These are phyloP conservation scores for Nyctalus aviator DNA, from an alignment of 2,797 vertebrate species.

Conservation along the genomic window DNA sequence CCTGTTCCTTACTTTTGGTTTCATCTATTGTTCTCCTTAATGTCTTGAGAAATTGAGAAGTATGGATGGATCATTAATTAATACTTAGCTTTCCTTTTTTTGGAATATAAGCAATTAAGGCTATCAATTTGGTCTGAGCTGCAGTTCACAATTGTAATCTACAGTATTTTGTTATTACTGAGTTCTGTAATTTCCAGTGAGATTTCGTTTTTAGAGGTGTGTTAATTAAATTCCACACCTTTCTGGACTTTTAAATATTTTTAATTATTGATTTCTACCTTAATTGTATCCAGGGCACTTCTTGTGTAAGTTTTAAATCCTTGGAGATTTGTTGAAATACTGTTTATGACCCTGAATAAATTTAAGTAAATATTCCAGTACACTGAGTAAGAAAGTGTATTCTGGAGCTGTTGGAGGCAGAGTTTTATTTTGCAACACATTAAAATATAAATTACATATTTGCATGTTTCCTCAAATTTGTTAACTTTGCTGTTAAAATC, in stretches of 20 bases:
- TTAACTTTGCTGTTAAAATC: slow-evolving; percentile 33
- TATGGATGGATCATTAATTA: neutral
- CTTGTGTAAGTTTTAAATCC: slow-evolving; percentile 27
- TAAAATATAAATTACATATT: slow-evolving; percentile 42
- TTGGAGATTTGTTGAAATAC: slow-evolving; percentile 50
- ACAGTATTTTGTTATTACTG: slow-evolving; percentile 17
- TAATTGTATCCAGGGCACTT: slow-evolving; percentile 45
- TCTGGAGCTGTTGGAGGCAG: neutral
- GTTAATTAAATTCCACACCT: slow-evolving; percentile 76
- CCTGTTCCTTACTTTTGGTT: neutral
- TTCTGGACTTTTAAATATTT: slow-evolving; percentile 70
- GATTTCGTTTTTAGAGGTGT: slow-evolving; percentile 48
- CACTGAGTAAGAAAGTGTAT: neutral
- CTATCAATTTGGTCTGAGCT: neutral
- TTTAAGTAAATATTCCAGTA: slow-evolving; percentile 59
- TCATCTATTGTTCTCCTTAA: neutral
- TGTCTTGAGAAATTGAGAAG: slow-evolving; percentile 16
- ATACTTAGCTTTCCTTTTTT: slow-evolving; percentile 17
- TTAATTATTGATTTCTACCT: slow-evolving; percentile 75
- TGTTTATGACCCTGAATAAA: slow-evolving; percentile 43
- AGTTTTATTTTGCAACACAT: neutral
- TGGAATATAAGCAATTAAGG: slow-evolving; percentile 10
- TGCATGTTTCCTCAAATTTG: neutral
- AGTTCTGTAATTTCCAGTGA: slow-evolving; percentile 54
- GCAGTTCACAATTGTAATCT: slow-evolving; percentile 24